These are phyloP conservation scores for Colistium nudipinnis DNA, from an alignment of 2,113 vertebrate genomes.

Conservation along the genomic window DNA sequence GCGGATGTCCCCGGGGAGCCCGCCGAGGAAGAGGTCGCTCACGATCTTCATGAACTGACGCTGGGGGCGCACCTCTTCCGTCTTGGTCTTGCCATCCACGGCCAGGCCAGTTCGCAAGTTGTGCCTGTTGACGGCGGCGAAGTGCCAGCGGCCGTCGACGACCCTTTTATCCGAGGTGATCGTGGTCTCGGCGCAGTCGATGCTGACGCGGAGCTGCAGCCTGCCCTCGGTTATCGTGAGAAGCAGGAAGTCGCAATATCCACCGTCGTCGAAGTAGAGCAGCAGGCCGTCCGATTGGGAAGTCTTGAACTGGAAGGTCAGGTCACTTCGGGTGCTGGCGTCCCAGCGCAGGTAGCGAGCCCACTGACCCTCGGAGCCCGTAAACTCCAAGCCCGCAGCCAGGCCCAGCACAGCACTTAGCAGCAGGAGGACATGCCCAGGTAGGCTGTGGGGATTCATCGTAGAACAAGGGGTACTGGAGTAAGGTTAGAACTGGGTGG, in stretches of 20 bases:
- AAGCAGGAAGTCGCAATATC: conserved; percentile 95
- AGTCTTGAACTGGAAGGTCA: conserved; percentile 97
- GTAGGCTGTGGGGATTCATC: conserved; percentile 83
- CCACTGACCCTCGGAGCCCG: conserved; percentile 94
- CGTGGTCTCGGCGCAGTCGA: conserved; percentile 92
- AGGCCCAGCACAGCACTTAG: conserved; percentile 87
- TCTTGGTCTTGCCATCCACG: conserved; percentile 88
- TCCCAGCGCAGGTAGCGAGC: conserved; percentile 97
- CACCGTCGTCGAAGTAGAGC: conserved; percentile 95
- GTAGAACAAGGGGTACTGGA: conserved; percentile 63
- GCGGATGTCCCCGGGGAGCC: conserved; percentile 91
- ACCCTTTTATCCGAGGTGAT: conserved; percentile 87
- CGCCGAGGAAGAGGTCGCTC: conserved; percentile 95
- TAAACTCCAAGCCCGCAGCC: conserved; percentile 90
- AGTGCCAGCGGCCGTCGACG: conserved; percentile 94
- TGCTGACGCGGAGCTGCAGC: conserved; percentile 90
- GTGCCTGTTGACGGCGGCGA: conserved; percentile 89
- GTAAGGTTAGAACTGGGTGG: conserved; percentile 34
- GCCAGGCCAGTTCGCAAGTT: conserved; percentile 87
- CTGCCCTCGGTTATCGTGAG: conserved; percentile 86
- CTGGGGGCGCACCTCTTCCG: conserved; percentile 87
- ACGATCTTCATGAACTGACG: conserved; percentile 94
- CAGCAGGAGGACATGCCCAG: conserved; percentile 85
- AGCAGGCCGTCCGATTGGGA: conserved; percentile 89
- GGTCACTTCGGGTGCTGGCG: conserved; percentile 91